These are phyloP conservation scores for Indri indri DNA, from an alignment of 2,113 vertebrate genomes.

Conservation along the genomic window DNA sequence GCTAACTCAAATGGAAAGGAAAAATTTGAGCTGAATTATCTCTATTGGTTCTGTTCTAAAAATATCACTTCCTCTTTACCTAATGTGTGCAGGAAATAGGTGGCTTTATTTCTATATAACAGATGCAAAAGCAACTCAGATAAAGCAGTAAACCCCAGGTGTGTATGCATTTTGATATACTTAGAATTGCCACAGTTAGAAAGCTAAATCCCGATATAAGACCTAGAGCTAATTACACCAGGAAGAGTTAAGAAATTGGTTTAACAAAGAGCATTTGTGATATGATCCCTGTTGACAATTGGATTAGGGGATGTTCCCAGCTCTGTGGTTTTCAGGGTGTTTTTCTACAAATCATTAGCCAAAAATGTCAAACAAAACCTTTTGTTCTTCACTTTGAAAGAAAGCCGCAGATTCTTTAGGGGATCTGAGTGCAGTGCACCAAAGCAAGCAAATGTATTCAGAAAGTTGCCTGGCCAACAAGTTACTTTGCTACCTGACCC, in stretches of 20 bases:
- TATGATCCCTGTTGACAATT: constrained; percentile 65
- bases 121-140: constrained; percentile 58
- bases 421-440: neutral
- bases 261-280: constrained; percentile 69
- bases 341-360: constrained; percentile 56
- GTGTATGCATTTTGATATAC: constrained; percentile 54
- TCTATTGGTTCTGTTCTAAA: constrained; percentile 64
- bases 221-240: constrained; percentile 63
- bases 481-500: constrained; percentile 34
- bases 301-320: constrained; percentile 45
- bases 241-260: constrained; percentile 57
- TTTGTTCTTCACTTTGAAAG: constrained; percentile 51
- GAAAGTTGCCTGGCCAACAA: neutral
- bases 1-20: constrained; percentile 5
- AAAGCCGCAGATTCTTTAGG: constrained; percentile 44
- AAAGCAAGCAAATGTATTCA: constrained; percentile 12
- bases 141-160: constrained; percentile 56
- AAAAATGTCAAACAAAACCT: constrained; percentile 38
- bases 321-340: constrained; percentile 29
- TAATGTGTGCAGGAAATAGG: constrained; percentile 61
- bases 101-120: constrained; percentile 66
- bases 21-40: constrained; percentile 51
- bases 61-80: constrained; percentile 56
- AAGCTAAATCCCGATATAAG: constrained; percentile 14
- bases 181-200: constrained; percentile 65